Evolutionary conservation across 1,140 invertebrate species (phyloP).

Genomic region (Zaprionus nigranus): DNA sequence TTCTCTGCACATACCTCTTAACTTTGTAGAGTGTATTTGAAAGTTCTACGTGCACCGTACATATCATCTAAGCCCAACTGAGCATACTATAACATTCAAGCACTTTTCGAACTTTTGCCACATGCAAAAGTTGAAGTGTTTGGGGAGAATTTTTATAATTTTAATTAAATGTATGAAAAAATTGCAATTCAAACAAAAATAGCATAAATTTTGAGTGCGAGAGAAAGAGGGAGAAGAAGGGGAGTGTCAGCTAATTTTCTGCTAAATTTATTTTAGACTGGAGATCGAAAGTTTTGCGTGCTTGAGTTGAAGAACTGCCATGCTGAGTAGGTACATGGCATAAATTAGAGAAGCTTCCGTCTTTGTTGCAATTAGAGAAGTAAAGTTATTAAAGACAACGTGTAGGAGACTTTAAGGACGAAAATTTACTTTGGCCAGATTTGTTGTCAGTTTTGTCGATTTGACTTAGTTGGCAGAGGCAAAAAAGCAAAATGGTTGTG

Average conservation of each 20-base stretch:
- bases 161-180: conserved; percentile 52
- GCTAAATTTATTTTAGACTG: conserved; percentile 54
- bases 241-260: conserved; percentile 34
- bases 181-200: conserved; percentile 1
- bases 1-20: background rate
- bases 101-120: conserved; percentile 7
- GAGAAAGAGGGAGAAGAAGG: background rate
- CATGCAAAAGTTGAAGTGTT: conserved; percentile 31
- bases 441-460: conserved; percentile 8
- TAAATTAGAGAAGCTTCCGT: conserved; percentile 63
- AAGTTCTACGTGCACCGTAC: background rate
- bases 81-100: background rate
- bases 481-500: conserved; percentile 40
- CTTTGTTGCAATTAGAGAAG: conserved; percentile 2
- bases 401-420: conserved; percentile 38
- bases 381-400: conserved; percentile 41
- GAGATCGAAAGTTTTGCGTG: conserved; percentile 49
- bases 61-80: background rate
- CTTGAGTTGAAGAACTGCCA: conserved; percentile 33
- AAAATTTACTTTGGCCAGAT: conserved; percentile 8
- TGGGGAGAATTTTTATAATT: conserved; percentile 47
- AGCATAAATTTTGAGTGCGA: background rate
- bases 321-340: conserved; percentile 55
- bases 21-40: background rate
- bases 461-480: conserved; percentile 45